Conservation (phyloP, 2,113 vertebrate genomes). For the Tyrannus savana region DNA sequence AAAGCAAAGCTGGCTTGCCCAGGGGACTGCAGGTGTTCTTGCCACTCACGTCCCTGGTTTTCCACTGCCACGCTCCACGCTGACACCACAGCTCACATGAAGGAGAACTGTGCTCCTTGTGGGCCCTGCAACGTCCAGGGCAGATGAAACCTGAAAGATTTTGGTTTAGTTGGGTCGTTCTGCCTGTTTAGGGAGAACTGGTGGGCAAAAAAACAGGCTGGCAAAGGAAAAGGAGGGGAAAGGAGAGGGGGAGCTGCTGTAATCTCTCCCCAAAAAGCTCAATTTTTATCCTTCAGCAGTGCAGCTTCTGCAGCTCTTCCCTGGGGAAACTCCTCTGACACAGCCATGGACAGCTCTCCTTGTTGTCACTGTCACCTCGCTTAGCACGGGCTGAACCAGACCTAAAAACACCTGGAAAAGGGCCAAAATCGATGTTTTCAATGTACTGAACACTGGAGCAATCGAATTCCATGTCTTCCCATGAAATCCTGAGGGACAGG, state of each 20-base stretch:
- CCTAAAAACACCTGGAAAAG: not conserved
- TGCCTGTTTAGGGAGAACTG: not conserved
- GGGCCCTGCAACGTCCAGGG: not conserved
- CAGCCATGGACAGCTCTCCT: not conserved
- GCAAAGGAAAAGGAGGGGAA: not conserved
- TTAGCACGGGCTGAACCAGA: not conserved
- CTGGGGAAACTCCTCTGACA: not conserved
- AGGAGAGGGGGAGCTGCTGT: not conserved
- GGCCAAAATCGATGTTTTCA: not conserved
- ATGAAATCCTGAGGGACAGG: not conserved
- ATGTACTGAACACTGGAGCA: too few relatives aligned
- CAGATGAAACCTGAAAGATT: not conserved
- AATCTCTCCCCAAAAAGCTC: not conserved
- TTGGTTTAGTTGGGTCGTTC: not conserved
- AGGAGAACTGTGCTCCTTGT: not conserved
- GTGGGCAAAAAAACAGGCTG: not conserved
- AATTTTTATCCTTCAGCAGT: not conserved
- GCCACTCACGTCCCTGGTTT: not conserved
- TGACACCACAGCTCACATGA: fast-evolving
- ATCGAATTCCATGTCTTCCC: not conserved
- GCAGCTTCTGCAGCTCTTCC: not conserved
- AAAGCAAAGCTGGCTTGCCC: not conserved
- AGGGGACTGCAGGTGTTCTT: not conserved
- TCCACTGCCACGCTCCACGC: not conserved
- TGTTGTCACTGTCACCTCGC: not conserved